Percentiles rank a stretch among this genome's conserved stretches.
These are phyloP conservation scores for Steinernema khuongi DNA, from an alignment of 1,140 invertebrate genomes.

Conservation along the genomic window DNA sequence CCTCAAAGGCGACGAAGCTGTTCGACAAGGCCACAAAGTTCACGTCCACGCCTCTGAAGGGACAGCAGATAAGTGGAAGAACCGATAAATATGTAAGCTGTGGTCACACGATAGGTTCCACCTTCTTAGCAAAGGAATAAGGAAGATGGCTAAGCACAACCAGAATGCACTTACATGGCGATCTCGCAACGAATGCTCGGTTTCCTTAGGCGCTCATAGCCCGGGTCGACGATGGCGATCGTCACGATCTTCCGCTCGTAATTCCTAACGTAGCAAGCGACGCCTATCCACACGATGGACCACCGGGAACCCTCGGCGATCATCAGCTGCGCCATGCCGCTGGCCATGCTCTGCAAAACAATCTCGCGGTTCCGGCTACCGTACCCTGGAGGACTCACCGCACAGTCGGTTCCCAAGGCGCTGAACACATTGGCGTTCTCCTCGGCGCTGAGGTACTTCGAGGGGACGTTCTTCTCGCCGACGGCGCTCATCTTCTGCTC, in stretches of 20 bases:
- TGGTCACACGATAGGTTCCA: too few relatives aligned
- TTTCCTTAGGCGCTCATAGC: background rate
- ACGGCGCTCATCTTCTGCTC: background rate
- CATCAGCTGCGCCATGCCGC: slow-evolving; percentile 9
- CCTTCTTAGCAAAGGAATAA: too few relatives aligned
- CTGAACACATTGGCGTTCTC: background rate
- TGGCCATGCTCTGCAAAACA: background rate
- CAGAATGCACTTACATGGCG: slow-evolving; percentile 3
- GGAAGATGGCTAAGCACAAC: too few relatives aligned
- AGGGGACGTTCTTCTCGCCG: background rate
- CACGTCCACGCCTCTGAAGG: background rate
- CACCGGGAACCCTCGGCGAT: background rate
- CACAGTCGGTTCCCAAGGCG: background rate
- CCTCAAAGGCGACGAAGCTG: background rate
- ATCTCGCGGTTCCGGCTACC: background rate
- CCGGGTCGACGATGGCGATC: background rate
- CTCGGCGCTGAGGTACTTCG: background rate
- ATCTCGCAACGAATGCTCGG: background rate
- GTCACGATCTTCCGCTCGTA: slow-evolving; percentile 4
- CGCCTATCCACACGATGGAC: background rate
- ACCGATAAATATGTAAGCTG: background rate
- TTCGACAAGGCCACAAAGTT: background rate
- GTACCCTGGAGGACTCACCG: background rate
- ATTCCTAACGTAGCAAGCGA: background rate
- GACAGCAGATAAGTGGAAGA: background rate